Evolutionary conservation across 2,888 invertebrate species (phyloP), one percentile per base, ranked within the genome.

Genomic region (Tenthredo livida): DNA sequence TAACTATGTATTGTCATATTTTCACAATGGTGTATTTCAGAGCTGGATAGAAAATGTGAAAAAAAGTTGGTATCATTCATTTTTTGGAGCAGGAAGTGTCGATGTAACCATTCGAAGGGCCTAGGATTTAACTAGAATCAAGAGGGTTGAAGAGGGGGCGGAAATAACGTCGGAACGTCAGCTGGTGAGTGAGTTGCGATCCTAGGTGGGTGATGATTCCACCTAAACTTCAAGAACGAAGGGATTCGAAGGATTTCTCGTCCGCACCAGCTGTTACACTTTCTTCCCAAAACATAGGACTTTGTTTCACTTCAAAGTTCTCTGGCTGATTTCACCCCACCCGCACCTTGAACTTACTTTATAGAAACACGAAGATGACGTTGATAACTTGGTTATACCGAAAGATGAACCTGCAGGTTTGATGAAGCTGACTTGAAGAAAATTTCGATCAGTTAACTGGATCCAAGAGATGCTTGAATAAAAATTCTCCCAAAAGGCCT

Each of bases 151-250:
- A 40, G n/a, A 37, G 80, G 67, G 67, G 37, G 37, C 25, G 80
- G 61, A 40, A 61, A 80, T 80, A 70, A 70, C 83, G 83, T 29
- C 33, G 70, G 67, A 84, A 89, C 89, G 89, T 89, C 89, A 89
- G 89, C 90, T 89, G 83, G 77, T 87, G 89, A 88, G 88, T 88
- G 89, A 90, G 89, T 89, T 87, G 89, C 88, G 89, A 88, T 89
- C 87, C 83, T 84, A 86, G 86, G 87, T 87, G 85, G 86, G 84
- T 33, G 77, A 61, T 58, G 85, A 85, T 65, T 61, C 54, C 47
- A 54, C 61, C 37, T 58, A 72, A 86, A 86, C 73, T 84, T 33
- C 54, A 70, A 85, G 77, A 67, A 65, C 80, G 86, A 80, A 83
- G 78, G 85, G 72, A 73, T 54, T 54, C 75, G 75, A 85, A 65